phyloP scores from a whole-genome alignment of 2,113 vertebrate genomes.

The Rhinolophus ferrumequinum region DNA sequence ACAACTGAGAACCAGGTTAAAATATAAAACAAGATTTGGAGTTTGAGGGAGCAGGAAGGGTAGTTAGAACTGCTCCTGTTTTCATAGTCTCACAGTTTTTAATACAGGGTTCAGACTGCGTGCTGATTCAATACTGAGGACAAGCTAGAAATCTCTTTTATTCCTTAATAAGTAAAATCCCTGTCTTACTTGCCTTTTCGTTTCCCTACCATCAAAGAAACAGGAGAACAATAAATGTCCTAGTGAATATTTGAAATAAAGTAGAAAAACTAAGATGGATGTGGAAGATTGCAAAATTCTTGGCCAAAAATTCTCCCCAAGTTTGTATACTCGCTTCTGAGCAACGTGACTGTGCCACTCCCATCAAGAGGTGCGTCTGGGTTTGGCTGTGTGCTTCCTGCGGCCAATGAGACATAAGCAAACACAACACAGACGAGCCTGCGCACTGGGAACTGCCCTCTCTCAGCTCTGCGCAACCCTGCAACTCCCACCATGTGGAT shows the following conservation, averaged over 20 bases:
- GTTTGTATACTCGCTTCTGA: background rate
- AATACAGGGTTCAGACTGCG: background rate
- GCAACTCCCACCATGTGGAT: background rate
- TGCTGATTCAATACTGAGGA: background rate
- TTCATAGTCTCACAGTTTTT: background rate
- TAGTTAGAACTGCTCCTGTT: background rate
- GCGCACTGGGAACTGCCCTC: background rate
- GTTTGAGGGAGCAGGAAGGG: background rate
- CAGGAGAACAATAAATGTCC: background rate
- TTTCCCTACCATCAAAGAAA: background rate
- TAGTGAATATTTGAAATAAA: background rate
- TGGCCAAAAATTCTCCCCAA: background rate
- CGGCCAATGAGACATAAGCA: background rate
- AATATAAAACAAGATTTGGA: conserved; percentile 25
- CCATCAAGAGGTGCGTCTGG: background rate
- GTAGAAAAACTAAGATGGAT: background rate
- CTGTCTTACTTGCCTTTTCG: background rate
- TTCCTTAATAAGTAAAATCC: conserved; percentile 30
- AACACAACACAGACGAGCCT: background rate
- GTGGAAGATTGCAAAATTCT: background rate
- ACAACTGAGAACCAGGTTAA: conserved; percentile 23
- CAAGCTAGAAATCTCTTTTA: background rate
- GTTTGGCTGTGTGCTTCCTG: background rate
- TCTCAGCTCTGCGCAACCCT: background rate
- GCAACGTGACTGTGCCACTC: background rate